These are phyloP conservation scores for Octomys mimax DNA, from an alignment of 2,797 vertebrate species.

Conservation along the genomic window DNA sequence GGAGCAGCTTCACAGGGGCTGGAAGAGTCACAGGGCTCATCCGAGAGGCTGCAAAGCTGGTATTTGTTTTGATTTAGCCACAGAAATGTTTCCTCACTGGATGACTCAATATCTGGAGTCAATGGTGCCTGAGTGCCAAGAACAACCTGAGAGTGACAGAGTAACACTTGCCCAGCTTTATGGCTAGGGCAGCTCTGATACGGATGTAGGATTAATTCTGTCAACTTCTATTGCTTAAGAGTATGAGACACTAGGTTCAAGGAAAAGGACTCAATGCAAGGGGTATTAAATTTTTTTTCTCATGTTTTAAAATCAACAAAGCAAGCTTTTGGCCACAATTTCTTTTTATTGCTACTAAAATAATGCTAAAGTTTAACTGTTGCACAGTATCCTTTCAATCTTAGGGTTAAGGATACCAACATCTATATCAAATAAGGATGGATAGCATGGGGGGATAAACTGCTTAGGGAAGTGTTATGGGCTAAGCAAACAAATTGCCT, in stretches of 20 bases:
- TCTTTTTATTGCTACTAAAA: neutral
- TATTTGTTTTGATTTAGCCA: neutral
- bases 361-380: neutral
- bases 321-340: neutral
- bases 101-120: neutral
- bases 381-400: neutral
- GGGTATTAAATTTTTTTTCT: neutral
- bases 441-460: fast-evolving
- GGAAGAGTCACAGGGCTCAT: neutral
- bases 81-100: neutral
- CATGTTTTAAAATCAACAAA: neutral
- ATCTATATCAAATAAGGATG: neutral
- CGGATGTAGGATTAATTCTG: neutral
- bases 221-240: neutral
- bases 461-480: neutral
- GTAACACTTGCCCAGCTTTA: neutral
- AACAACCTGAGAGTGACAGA: neutral
- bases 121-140: neutral
- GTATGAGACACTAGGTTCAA: neutral
- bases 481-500: neutral
- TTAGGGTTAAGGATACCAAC: neutral
- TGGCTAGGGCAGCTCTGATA: neutral
- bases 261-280: neutral
- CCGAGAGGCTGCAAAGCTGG: neutral
- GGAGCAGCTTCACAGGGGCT: too few species aligned